Conservation (phyloP, 2,113 vertebrate species). For the Mus musculus region DNA sequence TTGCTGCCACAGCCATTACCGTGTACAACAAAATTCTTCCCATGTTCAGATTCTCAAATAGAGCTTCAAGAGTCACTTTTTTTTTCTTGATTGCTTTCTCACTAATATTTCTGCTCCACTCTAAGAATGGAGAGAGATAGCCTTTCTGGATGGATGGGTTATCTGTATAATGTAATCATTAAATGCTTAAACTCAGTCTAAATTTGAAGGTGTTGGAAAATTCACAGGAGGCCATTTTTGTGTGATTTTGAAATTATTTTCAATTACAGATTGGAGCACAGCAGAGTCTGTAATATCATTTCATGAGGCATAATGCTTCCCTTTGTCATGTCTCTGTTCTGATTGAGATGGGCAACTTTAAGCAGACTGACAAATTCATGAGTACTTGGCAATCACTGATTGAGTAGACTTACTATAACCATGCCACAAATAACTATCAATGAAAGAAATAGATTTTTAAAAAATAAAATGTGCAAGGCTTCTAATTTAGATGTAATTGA, state of each 20-base stretch:
- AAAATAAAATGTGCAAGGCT: constrained; percentile 51
- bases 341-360: constrained; percentile 69
- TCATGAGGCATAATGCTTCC: constrained; percentile 78
- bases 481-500: constrained; percentile 63
- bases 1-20: background rate
- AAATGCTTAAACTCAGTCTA: constrained; percentile 66
- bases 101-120: background rate
- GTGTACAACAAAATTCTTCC: background rate
- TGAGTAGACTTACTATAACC: constrained; percentile 53
- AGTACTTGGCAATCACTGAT: constrained; percentile 50
- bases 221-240: constrained; percentile 66
- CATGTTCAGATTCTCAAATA: background rate
- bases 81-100: background rate
- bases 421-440: constrained; percentile 41
- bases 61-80: background rate
- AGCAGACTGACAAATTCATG: constrained; percentile 54
- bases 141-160: background rate
- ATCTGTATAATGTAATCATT: constrained; percentile 65
- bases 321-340: constrained; percentile 67
- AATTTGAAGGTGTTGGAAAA: constrained; percentile 78
- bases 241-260: constrained; percentile 80
- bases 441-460: constrained; percentile 66
- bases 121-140: background rate
- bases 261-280: constrained; percentile 69
- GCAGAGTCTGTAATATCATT: constrained; percentile 70